Conservation (phyloP, 2,113 vertebrate genomes). For the Stegostoma tigrinum region DNA sequence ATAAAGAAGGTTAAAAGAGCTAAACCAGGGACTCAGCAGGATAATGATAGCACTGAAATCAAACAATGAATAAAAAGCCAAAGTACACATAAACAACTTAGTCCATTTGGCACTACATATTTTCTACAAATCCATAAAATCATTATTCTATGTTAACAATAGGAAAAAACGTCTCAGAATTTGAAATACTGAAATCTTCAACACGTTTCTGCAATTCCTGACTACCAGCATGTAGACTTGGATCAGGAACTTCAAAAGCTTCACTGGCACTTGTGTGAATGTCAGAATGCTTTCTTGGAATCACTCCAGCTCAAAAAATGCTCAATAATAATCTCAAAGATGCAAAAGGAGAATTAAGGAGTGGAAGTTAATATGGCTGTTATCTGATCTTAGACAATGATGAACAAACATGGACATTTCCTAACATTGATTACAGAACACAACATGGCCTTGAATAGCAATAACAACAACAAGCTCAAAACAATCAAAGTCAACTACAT, state of each 20-base stretch:
- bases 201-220: background rate
- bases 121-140: background rate
- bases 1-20: background rate
- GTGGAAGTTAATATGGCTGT: background rate
- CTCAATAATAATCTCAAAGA: background rate
- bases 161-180: background rate
- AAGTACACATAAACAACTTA: too few species aligned
- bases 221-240: background rate
- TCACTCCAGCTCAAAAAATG: background rate
- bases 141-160: background rate
- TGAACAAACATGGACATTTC: background rate
- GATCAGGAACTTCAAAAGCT: background rate
- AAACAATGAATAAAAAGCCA: background rate
- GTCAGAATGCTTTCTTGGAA: background rate
- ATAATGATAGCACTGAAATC: background rate
- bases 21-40: background rate
- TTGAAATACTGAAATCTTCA: background rate
- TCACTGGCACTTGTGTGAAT: background rate
- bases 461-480: background rate
- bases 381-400: background rate
- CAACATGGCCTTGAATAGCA: background rate
- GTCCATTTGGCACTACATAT: too few species aligned
- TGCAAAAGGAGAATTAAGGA: background rate
- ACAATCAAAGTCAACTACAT: background rate
- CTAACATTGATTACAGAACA: background rate